These are phyloP conservation scores for Heteropelma amictum DNA, from an alignment of 2,888 invertebrate genomes.

Conservation along the genomic window DNA sequence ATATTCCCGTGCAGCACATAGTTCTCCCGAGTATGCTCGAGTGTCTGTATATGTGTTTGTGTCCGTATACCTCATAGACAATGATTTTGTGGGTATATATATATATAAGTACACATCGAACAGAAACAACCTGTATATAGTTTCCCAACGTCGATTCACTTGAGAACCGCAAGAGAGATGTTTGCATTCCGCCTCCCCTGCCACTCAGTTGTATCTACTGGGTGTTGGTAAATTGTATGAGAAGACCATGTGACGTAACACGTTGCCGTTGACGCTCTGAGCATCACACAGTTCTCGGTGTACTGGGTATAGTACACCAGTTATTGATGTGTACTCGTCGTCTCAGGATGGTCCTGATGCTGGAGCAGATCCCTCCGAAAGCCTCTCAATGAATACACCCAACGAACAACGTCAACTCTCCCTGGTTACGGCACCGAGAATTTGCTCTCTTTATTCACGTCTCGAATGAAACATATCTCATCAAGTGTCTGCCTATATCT, in stretches of 20 bases:
- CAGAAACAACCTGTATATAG: slow-evolving; percentile 1
- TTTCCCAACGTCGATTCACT: slow-evolving; percentile 43
- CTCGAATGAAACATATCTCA: slow-evolving; percentile 11
- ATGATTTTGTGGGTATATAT: slow-evolving; percentile 17
- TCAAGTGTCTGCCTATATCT: too few relatives aligned
- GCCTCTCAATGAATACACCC: slow-evolving; percentile 32
- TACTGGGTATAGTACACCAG: slow-evolving; percentile 15
- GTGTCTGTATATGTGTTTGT: not conserved
- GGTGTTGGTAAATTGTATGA: slow-evolving; percentile 52
- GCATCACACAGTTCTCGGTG: slow-evolving; percentile 22
- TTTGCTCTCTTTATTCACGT: slow-evolving; percentile 47
- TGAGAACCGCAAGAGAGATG: slow-evolving; percentile 53
- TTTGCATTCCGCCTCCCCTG: slow-evolving; percentile 39
- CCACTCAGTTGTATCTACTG: slow-evolving; percentile 46
- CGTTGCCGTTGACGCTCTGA: slow-evolving; percentile 53
- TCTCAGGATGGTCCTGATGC: slow-evolving; percentile 25
- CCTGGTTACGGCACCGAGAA: slow-evolving; percentile 18
- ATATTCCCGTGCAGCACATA: slow-evolving; percentile 45
- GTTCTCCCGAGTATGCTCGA: slow-evolving; percentile 13
- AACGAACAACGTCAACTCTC: slow-evolving; percentile 32
- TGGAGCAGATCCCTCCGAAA: slow-evolving; percentile 45
- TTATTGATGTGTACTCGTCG: slow-evolving; percentile 21
- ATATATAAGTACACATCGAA: not conserved
- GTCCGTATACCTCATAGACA: slow-evolving; percentile 1
- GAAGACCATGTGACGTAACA: slow-evolving; percentile 51